Conservation (phyloP, 2,888 invertebrate species). For the Xiphydria camelus region DNA sequence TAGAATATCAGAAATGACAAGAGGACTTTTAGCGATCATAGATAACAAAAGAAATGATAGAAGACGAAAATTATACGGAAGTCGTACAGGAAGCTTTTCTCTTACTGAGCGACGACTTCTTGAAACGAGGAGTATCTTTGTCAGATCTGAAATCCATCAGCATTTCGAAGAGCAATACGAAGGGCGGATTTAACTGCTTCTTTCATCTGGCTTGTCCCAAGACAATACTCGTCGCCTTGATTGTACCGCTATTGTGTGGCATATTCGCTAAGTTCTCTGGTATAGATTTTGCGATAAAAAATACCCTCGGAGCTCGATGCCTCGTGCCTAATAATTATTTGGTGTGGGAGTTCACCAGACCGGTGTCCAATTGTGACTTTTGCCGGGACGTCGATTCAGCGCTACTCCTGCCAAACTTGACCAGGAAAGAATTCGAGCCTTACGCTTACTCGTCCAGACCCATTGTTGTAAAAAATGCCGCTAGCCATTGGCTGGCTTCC, state of each 20-base stretch:
- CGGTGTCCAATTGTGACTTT: conserved; percentile 79
- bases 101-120: conserved; percentile 32
- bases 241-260: conserved; percentile 35
- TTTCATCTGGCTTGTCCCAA: conserved; percentile 18
- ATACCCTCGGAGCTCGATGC: conserved; percentile 65
- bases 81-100: conserved; percentile 36
- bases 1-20: too few relatives aligned
- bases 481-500: conserved; percentile 76
- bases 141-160: conserved; percentile 32
- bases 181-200: conserved; percentile 14
- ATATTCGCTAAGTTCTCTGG: conserved; percentile 33
- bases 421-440: conserved; percentile 68
- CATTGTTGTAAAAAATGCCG: conserved; percentile 77
- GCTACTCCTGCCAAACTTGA: conserved; percentile 69
- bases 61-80: conserved; percentile 25
- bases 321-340: conserved; percentile 82
- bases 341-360: conserved; percentile 85
- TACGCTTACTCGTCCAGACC: conserved; percentile 81
- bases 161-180: conserved; percentile 4
- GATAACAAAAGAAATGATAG: conserved; percentile 24
- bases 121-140: conserved; percentile 36
- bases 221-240: conserved; percentile 19
- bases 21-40: too few relatives aligned
- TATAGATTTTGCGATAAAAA: conserved; percentile 38
- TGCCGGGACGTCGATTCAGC: conserved; percentile 73